A percentile compares a stretch with the other conserved stretches of the same genome.
phyloP scores from a whole-genome alignment of 2,113 vertebrate species.

The Pagrus major region DNA sequence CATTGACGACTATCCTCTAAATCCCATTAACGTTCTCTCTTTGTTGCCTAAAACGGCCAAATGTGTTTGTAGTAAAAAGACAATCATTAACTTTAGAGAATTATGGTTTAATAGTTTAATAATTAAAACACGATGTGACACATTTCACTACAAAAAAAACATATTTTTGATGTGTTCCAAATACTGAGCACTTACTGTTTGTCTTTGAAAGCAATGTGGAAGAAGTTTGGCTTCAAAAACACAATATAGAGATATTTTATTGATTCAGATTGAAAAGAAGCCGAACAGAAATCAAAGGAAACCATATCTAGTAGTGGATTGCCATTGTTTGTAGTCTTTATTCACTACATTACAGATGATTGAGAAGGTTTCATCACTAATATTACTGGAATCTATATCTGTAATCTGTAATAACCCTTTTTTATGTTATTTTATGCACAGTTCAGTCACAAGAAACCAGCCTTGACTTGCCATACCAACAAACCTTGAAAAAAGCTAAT shows the following conservation, averaged over 20 bases:
- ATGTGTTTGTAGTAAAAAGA: constrained; percentile 20
- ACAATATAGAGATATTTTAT: too few relatives aligned
- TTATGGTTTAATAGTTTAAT: background rate
- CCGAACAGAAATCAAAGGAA: background rate
- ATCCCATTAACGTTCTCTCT: background rate
- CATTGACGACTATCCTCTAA: constrained; percentile 4
- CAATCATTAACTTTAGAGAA: constrained; percentile 29
- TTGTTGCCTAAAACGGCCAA: constrained; percentile 4
- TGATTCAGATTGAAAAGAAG: background rate
- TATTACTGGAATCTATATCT: constrained; percentile 26
- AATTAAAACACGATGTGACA: background rate
- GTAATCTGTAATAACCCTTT: constrained; percentile 33
- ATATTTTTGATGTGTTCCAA: constrained; percentile 16
- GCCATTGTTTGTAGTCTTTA: constrained; percentile 1
- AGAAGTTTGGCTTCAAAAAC: background rate
- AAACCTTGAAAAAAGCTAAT: background rate
- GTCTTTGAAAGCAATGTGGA: background rate
- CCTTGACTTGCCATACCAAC: background rate
- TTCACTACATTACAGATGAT: constrained; percentile 8
- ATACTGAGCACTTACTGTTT: constrained; percentile 10
- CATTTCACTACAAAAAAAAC: constrained; percentile 22
- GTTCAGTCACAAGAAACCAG: background rate
- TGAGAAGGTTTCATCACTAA: constrained; percentile 1
- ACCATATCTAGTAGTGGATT: background rate
- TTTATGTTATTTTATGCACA: background rate